These are phyloP conservation scores for Lipotes vexillifer DNA, from an alignment of 2,113 vertebrate genomes.

Conservation along the genomic window DNA sequence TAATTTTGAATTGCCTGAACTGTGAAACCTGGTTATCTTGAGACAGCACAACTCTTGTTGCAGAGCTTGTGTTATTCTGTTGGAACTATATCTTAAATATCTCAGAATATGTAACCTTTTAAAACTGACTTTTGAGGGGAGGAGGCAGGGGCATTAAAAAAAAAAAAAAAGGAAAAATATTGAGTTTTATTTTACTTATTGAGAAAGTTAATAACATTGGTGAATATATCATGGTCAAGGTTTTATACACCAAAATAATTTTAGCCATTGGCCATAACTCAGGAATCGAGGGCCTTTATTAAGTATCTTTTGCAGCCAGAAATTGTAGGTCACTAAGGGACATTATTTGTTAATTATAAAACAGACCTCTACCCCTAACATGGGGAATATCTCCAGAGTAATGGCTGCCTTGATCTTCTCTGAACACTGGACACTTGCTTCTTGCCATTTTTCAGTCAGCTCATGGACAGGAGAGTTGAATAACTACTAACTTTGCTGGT, in stretches of 20 bases:
- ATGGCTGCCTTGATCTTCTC: neutral
- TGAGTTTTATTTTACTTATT: neutral
- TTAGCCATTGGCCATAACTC: neutral
- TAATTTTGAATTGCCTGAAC: constrained; percentile 30
- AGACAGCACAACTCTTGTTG: neutral
- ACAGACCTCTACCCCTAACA: neutral
- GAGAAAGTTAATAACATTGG: neutral
- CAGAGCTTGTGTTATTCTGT: neutral
- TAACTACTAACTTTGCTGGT: neutral
- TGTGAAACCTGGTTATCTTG: constrained; percentile 21
- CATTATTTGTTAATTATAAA: constrained; percentile 2
- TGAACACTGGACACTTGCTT: neutral
- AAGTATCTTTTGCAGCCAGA: neutral
- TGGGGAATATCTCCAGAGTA: neutral
- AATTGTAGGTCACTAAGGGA: neutral
- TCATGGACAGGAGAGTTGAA: neutral
- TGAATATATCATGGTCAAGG: neutral
- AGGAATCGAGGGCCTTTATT: neutral
- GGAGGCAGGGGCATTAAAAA: neutral
- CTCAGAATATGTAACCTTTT: neutral
- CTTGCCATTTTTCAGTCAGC: neutral
- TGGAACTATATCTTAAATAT: neutral
- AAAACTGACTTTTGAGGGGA: neutral
- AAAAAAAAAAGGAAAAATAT: neutral
- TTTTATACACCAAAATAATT: neutral